Evolutionary conservation across 1,140 invertebrate species (phyloP), one percentile per base, ranked within the genome.

Genomic region (Melipona quadrifasciata): DNA sequence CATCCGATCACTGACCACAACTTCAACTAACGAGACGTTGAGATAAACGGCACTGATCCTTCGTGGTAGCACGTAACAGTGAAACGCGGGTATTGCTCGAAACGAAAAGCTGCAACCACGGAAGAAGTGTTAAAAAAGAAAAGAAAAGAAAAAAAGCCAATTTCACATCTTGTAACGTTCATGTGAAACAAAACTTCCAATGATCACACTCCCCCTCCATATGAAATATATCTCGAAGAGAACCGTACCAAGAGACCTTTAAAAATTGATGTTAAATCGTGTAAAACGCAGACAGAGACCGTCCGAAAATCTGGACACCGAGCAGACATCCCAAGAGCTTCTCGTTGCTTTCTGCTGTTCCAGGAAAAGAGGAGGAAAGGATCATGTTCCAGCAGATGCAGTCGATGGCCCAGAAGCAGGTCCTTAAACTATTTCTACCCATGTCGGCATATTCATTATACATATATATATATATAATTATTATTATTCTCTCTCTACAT

Each of bases 351-450:
- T 90, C 83, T 90, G 76, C 91, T 96, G 95, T 96, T 96, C 92
- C 96, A 98, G 98, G 98, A 92, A 98, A 98, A 96, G 98, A 98
- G 95, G 98, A 99, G 95, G 98, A 99, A 95, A 96, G 98, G 92
- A 97, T 98, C 95, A 98, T 99, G 98, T 97, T 98, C 95, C 98
- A 98, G 95, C 98, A 99, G 96, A 98, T 99, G 97, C 98, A 99
- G 95, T 97, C 98, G 80, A 97, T 98, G 97, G 98, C 98, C 93
- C 98, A 98, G 95, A 99, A 98, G 96, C 98, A 99, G 97, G 98
- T 98, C 96, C 97, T 96, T 97, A 96, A 95, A 91, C 90, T 91
- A 94, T 92, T 86, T 94, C 92, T 92, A 91, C 87, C 87, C 84
- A 83, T 91, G 85, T 90, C 75, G 86, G 39, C 86, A 92, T 90